Evolutionary conservation across 2,113 vertebrate genomes (phyloP), one percentile per base, ranked within the genome.

Genomic region (Pogona vitticeps): DNA sequence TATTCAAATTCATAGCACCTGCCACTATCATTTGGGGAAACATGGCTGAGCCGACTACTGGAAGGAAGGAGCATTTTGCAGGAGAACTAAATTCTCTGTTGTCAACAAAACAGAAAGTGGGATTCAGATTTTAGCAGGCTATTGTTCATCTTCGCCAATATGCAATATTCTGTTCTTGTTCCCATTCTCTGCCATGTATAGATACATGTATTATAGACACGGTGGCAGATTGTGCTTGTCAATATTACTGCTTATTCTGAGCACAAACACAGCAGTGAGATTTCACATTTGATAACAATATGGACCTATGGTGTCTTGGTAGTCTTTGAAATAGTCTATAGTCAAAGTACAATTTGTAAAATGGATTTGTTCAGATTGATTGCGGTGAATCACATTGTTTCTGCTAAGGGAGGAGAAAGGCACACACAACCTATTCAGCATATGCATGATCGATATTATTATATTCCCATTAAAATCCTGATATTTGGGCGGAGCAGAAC

Each of bases 1-100:
- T 90, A 81, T 85, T 89, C 83, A 56, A 21, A 86, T 71, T 71
- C 67, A 91, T 68, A 89, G 63, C 31, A 88, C 65, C 83, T 92
- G 31, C 91, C 84, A 83, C 52, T 73, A 59, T 40, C 84, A 87
- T 86, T 68, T 12, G 28, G 33, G 63, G 61, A 4, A 88, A 3
- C 38, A 82, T 82, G 85, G n/a, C 78, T 92, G 80, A 88, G 70
- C 36, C 83, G 75, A 88, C 61, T 36, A 76, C 13, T 86, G 14
- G 15, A 26, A 26, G 77, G 40, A 15, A 17, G 23, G 5, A 65
- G 33, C 23, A 26, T 1, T 72, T 58, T 75, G n/a, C 3, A 73
- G 63, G 61, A 38, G 4, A 73, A 73, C 40, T 6, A n/a, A 59
- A 61, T 71, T 42, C 21, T 7, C 0, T 77, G 26, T 59, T 85